Conservation (phyloP, 2,113 vertebrate genomes). For the Rhinolophus sinicus region DNA sequence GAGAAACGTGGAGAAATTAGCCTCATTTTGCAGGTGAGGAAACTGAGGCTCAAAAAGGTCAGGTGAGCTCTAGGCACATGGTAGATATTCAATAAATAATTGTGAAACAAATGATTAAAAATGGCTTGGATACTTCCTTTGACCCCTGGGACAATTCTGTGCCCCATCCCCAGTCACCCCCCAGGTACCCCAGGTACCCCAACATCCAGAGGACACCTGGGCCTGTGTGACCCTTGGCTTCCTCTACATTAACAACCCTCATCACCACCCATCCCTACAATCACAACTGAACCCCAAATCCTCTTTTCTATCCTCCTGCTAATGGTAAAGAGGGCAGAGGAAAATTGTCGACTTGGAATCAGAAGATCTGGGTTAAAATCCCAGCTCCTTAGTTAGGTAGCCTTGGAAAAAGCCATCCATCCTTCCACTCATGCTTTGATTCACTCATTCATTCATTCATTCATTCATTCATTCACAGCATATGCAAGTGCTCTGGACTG, state of each 20-base stretch:
- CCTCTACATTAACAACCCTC: neutral
- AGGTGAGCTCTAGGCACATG: neutral
- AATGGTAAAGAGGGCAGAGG: accelerated
- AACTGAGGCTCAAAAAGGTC: neutral
- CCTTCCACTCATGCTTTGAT: neutral
- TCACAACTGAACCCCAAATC: neutral
- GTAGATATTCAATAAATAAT: neutral
- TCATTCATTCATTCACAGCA: neutral
- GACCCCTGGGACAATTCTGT: neutral
- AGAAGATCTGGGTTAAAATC: neutral
- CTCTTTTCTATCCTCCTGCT: neutral
- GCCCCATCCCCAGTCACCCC: neutral
- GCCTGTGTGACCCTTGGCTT: neutral
- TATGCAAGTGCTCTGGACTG: accelerated
- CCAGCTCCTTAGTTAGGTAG: neutral
- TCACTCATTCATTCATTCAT: too few relatives aligned
- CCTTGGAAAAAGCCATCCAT: neutral
- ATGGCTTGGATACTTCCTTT: neutral
- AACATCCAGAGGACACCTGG: neutral
- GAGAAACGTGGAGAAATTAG: neutral
- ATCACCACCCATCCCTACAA: neutral
- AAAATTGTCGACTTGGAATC: neutral
- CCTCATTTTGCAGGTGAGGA: neutral
- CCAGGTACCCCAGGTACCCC: neutral
- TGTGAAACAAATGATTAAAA: neutral